phyloP scores from a whole-genome alignment of 2,797 vertebrate genomes.

The Peromyscus melanophrys region DNA sequence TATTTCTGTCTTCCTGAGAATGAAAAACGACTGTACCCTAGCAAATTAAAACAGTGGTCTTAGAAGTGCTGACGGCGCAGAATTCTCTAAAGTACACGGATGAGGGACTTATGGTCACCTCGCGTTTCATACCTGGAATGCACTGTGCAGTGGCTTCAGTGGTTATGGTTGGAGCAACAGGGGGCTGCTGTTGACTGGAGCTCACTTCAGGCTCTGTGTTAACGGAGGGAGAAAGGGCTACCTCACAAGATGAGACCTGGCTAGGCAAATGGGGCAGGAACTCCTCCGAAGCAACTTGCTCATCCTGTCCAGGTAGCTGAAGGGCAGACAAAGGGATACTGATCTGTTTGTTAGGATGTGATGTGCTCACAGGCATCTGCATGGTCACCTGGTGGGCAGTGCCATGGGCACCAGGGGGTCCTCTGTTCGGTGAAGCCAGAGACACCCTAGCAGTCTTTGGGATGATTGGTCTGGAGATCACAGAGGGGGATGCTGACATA shows the following conservation, averaged over 20 bases:
- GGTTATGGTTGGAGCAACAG: slow-evolving; percentile 78
- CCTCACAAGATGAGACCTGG: slow-evolving; percentile 86
- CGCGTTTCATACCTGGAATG: slow-evolving; percentile 91
- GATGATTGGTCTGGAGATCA: slow-evolving; percentile 78
- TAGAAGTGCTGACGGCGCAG: slow-evolving; percentile 63
- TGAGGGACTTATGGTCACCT: slow-evolving; percentile 71
- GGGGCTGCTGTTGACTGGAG: slow-evolving; percentile 92
- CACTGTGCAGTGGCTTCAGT: slow-evolving; percentile 88
- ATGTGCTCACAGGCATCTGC: slow-evolving; percentile 91
- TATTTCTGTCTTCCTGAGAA: slow-evolving; percentile 58
- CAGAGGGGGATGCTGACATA: slow-evolving; percentile 87
- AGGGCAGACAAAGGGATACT: slow-evolving; percentile 91
- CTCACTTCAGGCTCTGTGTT: slow-evolving; percentile 93
- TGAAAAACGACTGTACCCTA: slow-evolving; percentile 32
- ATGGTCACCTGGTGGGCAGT: slow-evolving; percentile 85
- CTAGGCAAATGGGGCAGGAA: slow-evolving; percentile 85
- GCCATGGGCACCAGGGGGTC: slow-evolving; percentile 69
- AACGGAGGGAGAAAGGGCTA: slow-evolving; percentile 87
- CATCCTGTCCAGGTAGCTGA: slow-evolving; percentile 91
- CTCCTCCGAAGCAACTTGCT: slow-evolving; percentile 89
- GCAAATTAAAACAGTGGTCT: slow-evolving; percentile 29
- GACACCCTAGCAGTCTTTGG: slow-evolving; percentile 87
- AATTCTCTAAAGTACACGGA: neutral
- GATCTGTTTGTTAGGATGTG: slow-evolving; percentile 90
- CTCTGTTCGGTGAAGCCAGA: slow-evolving; percentile 88